A percentile compares a stretch with the other conserved stretches of the same genome.
phyloP scores from a whole-genome alignment of 2,888 invertebrate genomes.

The Orthosia cruda region DNA sequence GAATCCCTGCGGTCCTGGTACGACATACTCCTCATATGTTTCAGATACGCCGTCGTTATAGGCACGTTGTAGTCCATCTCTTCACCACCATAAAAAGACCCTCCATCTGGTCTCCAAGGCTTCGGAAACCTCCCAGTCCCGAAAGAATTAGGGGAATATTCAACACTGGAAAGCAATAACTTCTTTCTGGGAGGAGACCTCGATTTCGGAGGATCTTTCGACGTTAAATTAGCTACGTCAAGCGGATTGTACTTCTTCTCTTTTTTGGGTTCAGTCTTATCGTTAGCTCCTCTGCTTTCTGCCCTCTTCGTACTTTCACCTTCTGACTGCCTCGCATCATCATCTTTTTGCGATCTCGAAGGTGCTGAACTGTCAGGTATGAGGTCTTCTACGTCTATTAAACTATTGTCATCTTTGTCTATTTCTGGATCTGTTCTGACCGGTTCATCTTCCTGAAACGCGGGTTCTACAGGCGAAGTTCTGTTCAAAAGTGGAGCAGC shows the following conservation, averaged over 20 bases:
- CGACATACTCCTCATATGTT: slow-evolving; percentile 95
- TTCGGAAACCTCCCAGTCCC: slow-evolving; percentile 91
- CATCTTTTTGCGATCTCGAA: slow-evolving; percentile 71
- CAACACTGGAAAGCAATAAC: slow-evolving; percentile 81
- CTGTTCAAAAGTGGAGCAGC: slow-evolving; percentile 76
- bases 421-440: slow-evolving; percentile 88
- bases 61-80: slow-evolving; percentile 96
- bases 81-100: slow-evolving; percentile 85
- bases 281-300: slow-evolving; percentile 80
- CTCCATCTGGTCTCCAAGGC: slow-evolving; percentile 92
- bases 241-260: slow-evolving; percentile 92
- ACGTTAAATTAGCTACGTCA: slow-evolving; percentile 93
- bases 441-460: slow-evolving; percentile 86
- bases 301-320: slow-evolving; percentile 78
- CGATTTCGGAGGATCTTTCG: slow-evolving; percentile 92
- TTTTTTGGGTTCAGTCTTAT: slow-evolving; percentile 87
- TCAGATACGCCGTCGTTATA: slow-evolving; percentile 97
- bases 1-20: slow-evolving; percentile 84
- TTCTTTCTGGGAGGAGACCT: slow-evolving; percentile 90
- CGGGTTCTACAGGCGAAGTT: slow-evolving; percentile 84
- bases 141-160: slow-evolving; percentile 82
- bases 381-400: slow-evolving; percentile 90
- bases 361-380: slow-evolving; percentile 82
- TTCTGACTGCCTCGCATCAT: slow-evolving; percentile 74
- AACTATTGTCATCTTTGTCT: slow-evolving; percentile 88